These are phyloP conservation scores for Sphenodon punctatus DNA, from an alignment of 2,797 vertebrate species.

Conservation along the genomic window DNA sequence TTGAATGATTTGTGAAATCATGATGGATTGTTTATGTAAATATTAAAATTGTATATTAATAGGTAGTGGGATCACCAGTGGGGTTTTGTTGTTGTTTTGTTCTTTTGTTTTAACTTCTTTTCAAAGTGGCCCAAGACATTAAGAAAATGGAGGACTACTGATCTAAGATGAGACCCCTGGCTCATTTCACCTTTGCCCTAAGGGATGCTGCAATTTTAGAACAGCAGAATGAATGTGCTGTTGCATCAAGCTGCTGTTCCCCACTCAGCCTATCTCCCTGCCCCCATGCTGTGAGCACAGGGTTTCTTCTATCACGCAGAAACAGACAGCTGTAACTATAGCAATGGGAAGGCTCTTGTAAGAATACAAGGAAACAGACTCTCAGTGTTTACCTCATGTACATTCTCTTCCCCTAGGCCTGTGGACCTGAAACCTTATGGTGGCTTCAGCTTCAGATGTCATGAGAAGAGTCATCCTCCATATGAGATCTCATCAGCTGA, in stretches of 20 bases:
- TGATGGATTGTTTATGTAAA: too few species aligned
- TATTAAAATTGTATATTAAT: too few species aligned
- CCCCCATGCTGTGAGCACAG: not conserved
- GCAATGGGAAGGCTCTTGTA: not conserved
- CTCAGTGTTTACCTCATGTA: not conserved
- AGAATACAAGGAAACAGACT: not conserved
- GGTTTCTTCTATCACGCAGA: not conserved
- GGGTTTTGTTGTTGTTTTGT: too few species aligned
- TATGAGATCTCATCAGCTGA: not conserved
- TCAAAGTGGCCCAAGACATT: too few species aligned
- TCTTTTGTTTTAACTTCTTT: too few species aligned
- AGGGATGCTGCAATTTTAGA: too few species aligned
- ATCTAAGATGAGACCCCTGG: not conserved
- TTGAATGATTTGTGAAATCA: too few species aligned
- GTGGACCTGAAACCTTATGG: not conserved
- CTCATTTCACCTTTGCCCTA: not conserved
- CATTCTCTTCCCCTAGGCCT: not conserved
- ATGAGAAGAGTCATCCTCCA: rapidly evolving
- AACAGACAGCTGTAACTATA: not conserved
- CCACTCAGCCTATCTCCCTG: not conserved
- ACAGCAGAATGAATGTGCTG: too few species aligned
- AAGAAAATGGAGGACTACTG: too few species aligned
- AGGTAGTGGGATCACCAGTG: too few species aligned
- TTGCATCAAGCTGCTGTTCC: not conserved
- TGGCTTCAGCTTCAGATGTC: not conserved